A percentile compares a stretch with the other conserved stretches of the same genome.
Conservation (phyloP, 2,888 invertebrate genomes). For the Agrotis segetum region DNA sequence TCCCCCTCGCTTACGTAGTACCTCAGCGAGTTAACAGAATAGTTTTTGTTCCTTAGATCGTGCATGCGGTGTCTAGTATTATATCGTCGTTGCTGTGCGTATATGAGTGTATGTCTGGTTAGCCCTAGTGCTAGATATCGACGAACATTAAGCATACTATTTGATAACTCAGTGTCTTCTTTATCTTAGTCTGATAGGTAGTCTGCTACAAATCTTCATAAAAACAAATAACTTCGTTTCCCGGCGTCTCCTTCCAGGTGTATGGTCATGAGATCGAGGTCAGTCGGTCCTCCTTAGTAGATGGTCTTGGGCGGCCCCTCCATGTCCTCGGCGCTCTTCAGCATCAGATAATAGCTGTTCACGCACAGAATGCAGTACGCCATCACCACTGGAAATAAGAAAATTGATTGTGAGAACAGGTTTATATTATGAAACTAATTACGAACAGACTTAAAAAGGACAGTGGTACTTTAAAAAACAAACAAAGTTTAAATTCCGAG, state of each 20-base stretch:
- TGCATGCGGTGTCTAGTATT: too few relatives aligned
- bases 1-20: too few relatives aligned
- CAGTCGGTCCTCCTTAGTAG: slow-evolving; percentile 62
- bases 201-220: neutral
- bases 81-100: too few relatives aligned
- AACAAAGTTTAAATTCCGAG: too few relatives aligned
- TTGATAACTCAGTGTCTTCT: neutral
- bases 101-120: too few relatives aligned
- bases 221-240: slow-evolving; percentile 26
- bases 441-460: too few relatives aligned
- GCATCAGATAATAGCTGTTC: slow-evolving; percentile 85
- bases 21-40: too few relatives aligned
- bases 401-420: too few relatives aligned
- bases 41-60: too few relatives aligned
- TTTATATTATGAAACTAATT: too few relatives aligned
- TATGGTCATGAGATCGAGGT: too few relatives aligned
- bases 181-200: neutral
- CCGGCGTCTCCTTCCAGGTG: neutral
- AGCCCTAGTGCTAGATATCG: neutral
- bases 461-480: too few relatives aligned
- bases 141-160: neutral
- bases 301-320: slow-evolving; percentile 74
- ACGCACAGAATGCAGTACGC: slow-evolving; percentile 84
- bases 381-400: slow-evolving; percentile 72
- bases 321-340: slow-evolving; percentile 83